Evolutionary conservation across 2,797 vertebrate species (phyloP), one percentile per base, ranked within the genome.

Genomic region (Cynopterus sphinx): DNA sequence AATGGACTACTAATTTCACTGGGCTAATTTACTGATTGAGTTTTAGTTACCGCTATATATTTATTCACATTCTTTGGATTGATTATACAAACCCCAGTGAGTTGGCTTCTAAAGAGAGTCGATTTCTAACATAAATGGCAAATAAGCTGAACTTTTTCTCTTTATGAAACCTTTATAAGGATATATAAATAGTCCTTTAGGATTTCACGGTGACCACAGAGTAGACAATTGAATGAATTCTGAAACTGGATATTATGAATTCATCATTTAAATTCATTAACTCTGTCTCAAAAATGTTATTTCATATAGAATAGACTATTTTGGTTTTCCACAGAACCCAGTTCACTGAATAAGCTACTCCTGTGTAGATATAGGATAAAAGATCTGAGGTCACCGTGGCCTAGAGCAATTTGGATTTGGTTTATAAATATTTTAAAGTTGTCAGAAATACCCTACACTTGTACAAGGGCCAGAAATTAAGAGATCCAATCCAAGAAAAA

Each of bases 401-500:
- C 91, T 93, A 86, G 28, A 68, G 91, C 77, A 95, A 74, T 92
- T 94, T 87, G 33, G 59, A 82, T 97, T 96, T 95, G 59, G 81
- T 59, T 87, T 90, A 90, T 95, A 93, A 96, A 97, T 95, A 95
- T 96, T 97, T 97, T 97, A 89, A 96, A 94, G 49, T 93, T 96
- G 71, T 96, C 95, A 95, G 78, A 96, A 94, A 96, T 67, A 87
- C 53, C 31, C 53, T 39, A 75, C 33, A 97, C 86, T 97, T 94
- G 26, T 89, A 79, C 28, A 92, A 91, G 75, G 53, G 49, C 65
- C 59, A 84, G 77, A 97, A 51, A 95, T 95, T 95, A 95, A 96
- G 96, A 79, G 51, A 94, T 61, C 87, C 74, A 89, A 70, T 71
- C 26, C 33, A 83, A 82, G 67, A 75, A 95, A 94, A 81, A n/a